Conservation (phyloP, 2,113 vertebrate species). For the Aegotheles bennettii region DNA sequence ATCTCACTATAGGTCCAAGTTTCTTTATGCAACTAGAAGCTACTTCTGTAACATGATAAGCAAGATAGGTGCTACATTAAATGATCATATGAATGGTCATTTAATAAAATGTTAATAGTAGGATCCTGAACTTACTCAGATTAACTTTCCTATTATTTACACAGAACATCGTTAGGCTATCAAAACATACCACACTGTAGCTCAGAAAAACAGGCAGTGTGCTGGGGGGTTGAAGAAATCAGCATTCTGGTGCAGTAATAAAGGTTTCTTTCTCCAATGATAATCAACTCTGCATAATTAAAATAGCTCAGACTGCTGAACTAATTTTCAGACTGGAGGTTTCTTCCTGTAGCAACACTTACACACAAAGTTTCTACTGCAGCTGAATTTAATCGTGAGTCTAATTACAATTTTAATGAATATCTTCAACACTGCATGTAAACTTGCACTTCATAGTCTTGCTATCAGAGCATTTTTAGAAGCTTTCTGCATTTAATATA, state of each 20-base stretch:
- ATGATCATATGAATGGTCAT: not conserved
- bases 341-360: slow-evolving; percentile 80
- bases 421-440: slow-evolving; percentile 76
- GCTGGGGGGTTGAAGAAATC: slow-evolving; percentile 18
- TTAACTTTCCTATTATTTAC: slow-evolving; percentile 61
- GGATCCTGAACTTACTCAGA: slow-evolving; percentile 10
- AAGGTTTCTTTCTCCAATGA: slow-evolving; percentile 77
- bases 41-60: not conserved
- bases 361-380: slow-evolving; percentile 75
- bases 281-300: slow-evolving; percentile 82
- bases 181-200: slow-evolving; percentile 65
- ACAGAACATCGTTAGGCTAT: slow-evolving; percentile 62
- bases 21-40: not conserved
- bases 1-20: not conserved
- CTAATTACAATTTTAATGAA: slow-evolving; percentile 86
- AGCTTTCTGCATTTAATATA: slow-evolving; percentile 71
- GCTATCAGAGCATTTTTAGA: slow-evolving; percentile 66
- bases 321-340: slow-evolving; percentile 80
- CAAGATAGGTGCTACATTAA: not conserved
- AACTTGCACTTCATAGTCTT: slow-evolving; percentile 71
- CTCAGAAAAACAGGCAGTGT: slow-evolving; percentile 58
- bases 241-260: slow-evolving; percentile 74
- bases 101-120: slow-evolving; percentile 47
- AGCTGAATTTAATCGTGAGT: slow-evolving; percentile 78
- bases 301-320: slow-evolving; percentile 78